Percentiles rank a stretch among this genome's conserved stretches.
Conservation (phyloP, 2,888 invertebrate species). For the Melanotus villosus region DNA sequence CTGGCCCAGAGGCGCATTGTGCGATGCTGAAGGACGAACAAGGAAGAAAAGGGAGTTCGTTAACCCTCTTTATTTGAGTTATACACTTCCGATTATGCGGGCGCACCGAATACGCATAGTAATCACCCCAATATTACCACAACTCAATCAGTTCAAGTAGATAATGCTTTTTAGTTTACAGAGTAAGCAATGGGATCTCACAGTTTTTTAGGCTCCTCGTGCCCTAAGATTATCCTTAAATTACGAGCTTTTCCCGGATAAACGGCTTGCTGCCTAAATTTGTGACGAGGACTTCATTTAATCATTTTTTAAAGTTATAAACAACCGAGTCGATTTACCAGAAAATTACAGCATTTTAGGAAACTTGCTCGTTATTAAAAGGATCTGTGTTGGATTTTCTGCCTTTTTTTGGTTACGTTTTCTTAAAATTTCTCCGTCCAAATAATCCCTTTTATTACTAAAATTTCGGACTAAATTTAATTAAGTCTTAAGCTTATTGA, state of each 20-base stretch:
- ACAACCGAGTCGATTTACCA: background rate
- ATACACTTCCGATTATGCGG: slow-evolving; percentile 42
- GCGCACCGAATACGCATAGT: slow-evolving; percentile 31
- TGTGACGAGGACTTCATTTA: background rate
- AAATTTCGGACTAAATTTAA: too few relatives aligned
- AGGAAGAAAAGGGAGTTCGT: slow-evolving; percentile 52
- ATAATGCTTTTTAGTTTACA: slow-evolving; percentile 32
- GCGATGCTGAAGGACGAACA: slow-evolving; percentile 57
- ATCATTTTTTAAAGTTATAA: background rate
- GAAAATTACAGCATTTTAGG: too few relatives aligned
- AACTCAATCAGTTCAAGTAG: slow-evolving; percentile 31
- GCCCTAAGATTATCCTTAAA: background rate
- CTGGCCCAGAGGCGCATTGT: slow-evolving; percentile 55
- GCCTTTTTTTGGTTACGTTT: too few relatives aligned
- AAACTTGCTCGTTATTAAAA: too few relatives aligned
- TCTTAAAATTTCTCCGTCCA: too few relatives aligned
- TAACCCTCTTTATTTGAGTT: slow-evolving; percentile 48
- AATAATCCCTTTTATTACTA: too few relatives aligned
- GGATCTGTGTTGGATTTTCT: too few relatives aligned
- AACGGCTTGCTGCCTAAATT: background rate
- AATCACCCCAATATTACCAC: slow-evolving; percentile 22
- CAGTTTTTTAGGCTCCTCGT: background rate
- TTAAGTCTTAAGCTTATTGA: too few relatives aligned
- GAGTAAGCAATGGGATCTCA: slow-evolving; percentile 6
- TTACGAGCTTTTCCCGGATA: background rate